Evolutionary conservation across 2,888 invertebrate genomes (phyloP).

Genomic region (Homarus gammarus): DNA sequence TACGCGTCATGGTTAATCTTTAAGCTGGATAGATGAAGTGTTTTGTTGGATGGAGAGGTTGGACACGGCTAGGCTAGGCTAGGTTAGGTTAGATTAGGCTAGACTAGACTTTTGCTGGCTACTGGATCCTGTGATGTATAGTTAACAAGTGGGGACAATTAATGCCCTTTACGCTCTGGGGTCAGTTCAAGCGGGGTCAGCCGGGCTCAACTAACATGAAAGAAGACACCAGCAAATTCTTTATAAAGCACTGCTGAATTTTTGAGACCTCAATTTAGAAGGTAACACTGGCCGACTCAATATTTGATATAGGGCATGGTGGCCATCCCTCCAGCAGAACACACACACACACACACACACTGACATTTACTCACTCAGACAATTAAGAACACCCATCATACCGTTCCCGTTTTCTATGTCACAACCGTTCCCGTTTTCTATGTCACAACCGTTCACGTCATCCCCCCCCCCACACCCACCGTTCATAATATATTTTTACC

Average conservation of each 20-base stretch:
- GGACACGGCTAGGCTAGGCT: too few species aligned
- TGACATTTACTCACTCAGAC: background rate
- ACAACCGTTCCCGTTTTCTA: too few species aligned
- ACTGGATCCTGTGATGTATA: constrained; percentile 31
- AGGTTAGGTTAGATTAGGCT: too few species aligned
- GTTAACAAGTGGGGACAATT: constrained; percentile 46
- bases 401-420: too few species aligned
- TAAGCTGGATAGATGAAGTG: too few species aligned
- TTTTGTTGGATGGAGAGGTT: too few species aligned
- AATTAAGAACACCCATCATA: background rate
- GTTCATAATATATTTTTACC: too few species aligned
- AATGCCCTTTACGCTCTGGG: constrained; percentile 33
- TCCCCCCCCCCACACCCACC: background rate
- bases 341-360: background rate
- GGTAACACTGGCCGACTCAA: background rate
- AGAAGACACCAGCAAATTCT: constrained; percentile 35
- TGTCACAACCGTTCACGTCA: too few species aligned
- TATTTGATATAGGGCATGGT: constrained; percentile 12
- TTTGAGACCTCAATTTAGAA: constrained; percentile 34
- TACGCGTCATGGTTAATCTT: too few species aligned
- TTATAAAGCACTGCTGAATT: constrained; percentile 28
- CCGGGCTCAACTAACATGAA: constrained; percentile 27
- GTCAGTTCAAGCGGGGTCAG: constrained; percentile 35
- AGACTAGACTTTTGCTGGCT: too few species aligned
- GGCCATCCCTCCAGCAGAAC: background rate